Conservation (phyloP, 2,113 vertebrate genomes). For the Pollimyrus isidori region DNA sequence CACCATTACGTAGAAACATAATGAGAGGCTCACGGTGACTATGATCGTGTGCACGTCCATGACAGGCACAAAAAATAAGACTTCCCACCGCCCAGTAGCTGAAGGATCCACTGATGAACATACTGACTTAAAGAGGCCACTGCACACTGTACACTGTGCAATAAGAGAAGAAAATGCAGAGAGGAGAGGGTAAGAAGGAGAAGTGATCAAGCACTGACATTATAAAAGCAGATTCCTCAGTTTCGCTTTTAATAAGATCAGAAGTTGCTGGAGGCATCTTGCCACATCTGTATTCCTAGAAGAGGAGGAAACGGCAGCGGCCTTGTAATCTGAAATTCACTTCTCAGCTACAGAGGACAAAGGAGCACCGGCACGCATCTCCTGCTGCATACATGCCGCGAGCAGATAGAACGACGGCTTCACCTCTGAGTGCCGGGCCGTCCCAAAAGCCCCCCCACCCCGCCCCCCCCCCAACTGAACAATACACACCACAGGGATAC, state of each 20-base stretch:
- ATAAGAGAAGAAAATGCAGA: not conserved
- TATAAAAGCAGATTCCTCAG: not conserved
- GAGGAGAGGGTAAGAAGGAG: not conserved
- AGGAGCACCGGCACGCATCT: not conserved
- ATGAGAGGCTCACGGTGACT: not conserved
- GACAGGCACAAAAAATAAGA: not conserved
- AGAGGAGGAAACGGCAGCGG: not conserved
- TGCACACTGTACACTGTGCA: not conserved
- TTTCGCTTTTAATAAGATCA: not conserved
- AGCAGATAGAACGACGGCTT: not conserved
- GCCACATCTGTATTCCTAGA: not conserved
- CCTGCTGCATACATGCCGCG: not conserved
- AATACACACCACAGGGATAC: not conserved
- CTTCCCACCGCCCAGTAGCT: not conserved
- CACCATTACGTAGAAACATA: not conserved
- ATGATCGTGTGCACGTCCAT: not conserved
- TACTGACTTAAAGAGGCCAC: not conserved
- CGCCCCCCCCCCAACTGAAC: not conserved
- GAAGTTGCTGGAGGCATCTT: not conserved
- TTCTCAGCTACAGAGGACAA: not conserved
- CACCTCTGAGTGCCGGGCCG: not conserved
- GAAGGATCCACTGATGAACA: not conserved
- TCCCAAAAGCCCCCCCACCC: not conserved
- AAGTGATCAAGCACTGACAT: not conserved
- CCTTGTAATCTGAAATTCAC: not conserved